Conservation (phyloP, 2,113 vertebrate genomes). For the Eurypyga helias region DNA sequence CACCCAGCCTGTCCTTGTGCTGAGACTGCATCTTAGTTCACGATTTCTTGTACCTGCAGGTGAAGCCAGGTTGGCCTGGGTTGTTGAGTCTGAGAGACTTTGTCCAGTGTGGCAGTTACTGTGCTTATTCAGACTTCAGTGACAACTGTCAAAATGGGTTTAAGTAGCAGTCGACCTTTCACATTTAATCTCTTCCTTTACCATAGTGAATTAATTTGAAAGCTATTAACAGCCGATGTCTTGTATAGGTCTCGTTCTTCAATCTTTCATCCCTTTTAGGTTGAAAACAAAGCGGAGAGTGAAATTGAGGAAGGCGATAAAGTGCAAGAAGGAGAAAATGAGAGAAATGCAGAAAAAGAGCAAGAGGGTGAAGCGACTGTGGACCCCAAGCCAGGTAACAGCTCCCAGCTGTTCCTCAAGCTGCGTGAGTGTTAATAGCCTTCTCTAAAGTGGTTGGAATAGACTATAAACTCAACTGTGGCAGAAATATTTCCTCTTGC, state of each 20-base stretch:
- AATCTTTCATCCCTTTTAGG: conserved; percentile 63
- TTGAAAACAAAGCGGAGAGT: conserved; percentile 85
- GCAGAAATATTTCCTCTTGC: neutral
- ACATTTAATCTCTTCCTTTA: no score
- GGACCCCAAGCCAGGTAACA: conserved; percentile 75
- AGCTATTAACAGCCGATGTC: neutral
- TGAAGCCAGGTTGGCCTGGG: no score
- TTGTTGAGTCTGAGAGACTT: neutral
- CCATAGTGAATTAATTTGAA: neutral
- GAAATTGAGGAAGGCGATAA: conserved; percentile 84
- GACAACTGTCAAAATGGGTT: fast-evolving
- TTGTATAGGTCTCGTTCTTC: neutral
- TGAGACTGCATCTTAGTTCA: no score
- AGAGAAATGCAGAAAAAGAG: conserved; percentile 76
- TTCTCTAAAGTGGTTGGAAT: neutral
- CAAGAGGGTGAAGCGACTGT: conserved; percentile 62
- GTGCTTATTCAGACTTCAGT: neutral
- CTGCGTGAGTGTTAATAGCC: neutral
- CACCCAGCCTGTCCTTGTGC: no score
- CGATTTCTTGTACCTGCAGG: neutral
- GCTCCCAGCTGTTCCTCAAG: neutral
- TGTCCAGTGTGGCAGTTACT: neutral
- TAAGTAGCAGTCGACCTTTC: neutral
- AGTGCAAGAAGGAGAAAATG: conserved; percentile 79
- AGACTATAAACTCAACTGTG: neutral